A percentile compares a stretch with the other conserved stretches of the same genome.
Conservation (phyloP, 2,113 vertebrate species). For the Nannobrachium achirus region DNA sequence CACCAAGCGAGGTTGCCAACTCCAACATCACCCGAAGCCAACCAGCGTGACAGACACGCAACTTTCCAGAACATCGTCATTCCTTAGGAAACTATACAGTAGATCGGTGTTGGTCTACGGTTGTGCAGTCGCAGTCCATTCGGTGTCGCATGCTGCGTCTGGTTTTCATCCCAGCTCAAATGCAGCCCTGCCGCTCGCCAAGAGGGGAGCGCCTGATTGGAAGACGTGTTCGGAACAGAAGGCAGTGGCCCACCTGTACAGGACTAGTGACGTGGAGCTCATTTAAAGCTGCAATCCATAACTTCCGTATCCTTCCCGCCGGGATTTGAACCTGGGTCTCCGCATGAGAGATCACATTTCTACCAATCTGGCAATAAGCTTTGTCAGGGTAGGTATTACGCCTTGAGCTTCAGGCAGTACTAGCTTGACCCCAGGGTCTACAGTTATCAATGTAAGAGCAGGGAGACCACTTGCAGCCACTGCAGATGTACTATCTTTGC, state of each 20-base stretch:
- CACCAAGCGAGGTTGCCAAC: slow-evolving; percentile 34
- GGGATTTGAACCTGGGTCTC: background rate
- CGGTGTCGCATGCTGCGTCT: slow-evolving; percentile 19
- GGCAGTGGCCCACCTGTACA: slow-evolving; percentile 50
- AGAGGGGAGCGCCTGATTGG: slow-evolving; percentile 54
- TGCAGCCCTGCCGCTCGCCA: slow-evolving; percentile 35
- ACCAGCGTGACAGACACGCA: slow-evolving; percentile 21
- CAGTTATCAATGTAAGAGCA: too few species aligned
- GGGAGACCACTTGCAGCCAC: too few species aligned
- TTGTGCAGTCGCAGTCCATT: slow-evolving; percentile 24
- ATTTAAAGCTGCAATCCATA: slow-evolving; percentile 15
- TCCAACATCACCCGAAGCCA: slow-evolving; percentile 51
- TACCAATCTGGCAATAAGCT: too few species aligned
- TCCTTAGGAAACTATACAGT: slow-evolving; percentile 27
- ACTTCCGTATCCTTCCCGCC: background rate
- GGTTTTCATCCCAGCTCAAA: slow-evolving; percentile 34
- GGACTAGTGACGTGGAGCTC: slow-evolving; percentile 58
- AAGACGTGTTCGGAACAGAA: slow-evolving; percentile 40
- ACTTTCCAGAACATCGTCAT: slow-evolving; percentile 33
- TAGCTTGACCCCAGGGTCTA: too few species aligned
- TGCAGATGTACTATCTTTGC: too few species aligned
- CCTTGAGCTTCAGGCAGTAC: too few species aligned
- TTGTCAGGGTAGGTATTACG: too few species aligned
- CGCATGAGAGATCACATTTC: background rate
- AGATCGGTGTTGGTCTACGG: slow-evolving; percentile 14